Evolutionary conservation across 2,888 invertebrate species (phyloP), one percentile per base, ranked within the genome.

Genomic region (Slavum lentiscoides): DNA sequence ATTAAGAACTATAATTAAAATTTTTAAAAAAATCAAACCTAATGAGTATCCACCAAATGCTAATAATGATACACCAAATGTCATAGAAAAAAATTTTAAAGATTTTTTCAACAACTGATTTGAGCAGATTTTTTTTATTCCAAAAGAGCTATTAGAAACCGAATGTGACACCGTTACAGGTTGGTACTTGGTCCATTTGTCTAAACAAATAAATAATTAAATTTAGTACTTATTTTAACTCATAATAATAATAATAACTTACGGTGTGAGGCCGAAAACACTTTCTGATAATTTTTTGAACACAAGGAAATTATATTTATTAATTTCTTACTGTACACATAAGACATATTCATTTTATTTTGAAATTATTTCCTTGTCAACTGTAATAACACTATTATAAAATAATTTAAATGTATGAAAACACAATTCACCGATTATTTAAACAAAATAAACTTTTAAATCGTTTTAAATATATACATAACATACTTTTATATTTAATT

Each of bases 41-140:
- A 75, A 23, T n/a, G 43, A 19, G 17, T 75, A 75, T 58, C 66
- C 67, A 58, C 67, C 75, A 75, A 75, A 67, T 23, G 58, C 55
- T 19, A 75, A 23, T 19, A 58, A 23, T 67, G 67, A 75, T 75
- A 23, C 58, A 67, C 75, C 75, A 13, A 67, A 67, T 19, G n/a
- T 11, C 13, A 75, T 67, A 23, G 75, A 67, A 58, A 15, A 21
- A 13, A 75, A 30, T 75, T 75, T 67, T 13, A 59, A 49, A 43
- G 67, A 67, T 58, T 43, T 75, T 7, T 23, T 67, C 7, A 39
- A n/a, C 3, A 75, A n/a, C 2, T 43, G 21, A 58, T 43, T 75
- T 58, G 58, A 23, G 8, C 8, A 19, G 0, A 6, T 43, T 23
- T 59, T 67, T n/a, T 67, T 58, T n/a, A 43, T 58, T 43, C 4